Evolutionary conservation across 2,888 invertebrate species (phyloP), one percentile per base, ranked within the genome.

Genomic region (Lithophane socia): DNA sequence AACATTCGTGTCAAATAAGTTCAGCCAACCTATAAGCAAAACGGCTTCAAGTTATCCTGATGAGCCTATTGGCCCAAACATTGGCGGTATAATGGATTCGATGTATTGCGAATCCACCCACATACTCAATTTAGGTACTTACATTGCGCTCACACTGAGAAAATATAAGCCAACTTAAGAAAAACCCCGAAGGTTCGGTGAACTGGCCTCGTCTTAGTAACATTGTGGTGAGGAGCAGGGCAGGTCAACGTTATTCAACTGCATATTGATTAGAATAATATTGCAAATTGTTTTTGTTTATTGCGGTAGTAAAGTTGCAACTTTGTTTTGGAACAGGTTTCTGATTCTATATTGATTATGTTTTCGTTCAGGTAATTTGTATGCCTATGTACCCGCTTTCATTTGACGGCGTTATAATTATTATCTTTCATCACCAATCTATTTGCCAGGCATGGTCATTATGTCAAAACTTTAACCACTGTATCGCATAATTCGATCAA

Each of bases 281-380:
- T 77, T 88, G 83, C 81, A 88, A 79, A 70, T 82, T 63, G 83
- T 82, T 83, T 80, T 75, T 68, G 75, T 84, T 66, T 75, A 77
- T 66, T 64, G 64, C 24, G 18, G 37, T 73, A 60, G 47, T 77
- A 70, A 76, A 77, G 63, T 77, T 80, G 79, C 76, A 86, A 86
- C 64, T 79, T 77, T 78, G 79, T 87, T 80, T 69, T 47, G 7
- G 49, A 77, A 73, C 78, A 37, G 65, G 80, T 83, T 83, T 72
- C 12, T 74, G 61, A 63, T 74, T 74, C 66, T 58, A 63, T 60
- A 54, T 37, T 68, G 21, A 68, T 73, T 73, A 74, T 56, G 7
- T 47, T 21, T 54, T 58, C 60, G 67, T 80, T 60, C 64, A 61
- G 56, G 68, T 66, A 54, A 83, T 83, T 64, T 68, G 18, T 44